Base-by-base conservation (phyloP, 2,797 vertebrate species). In the Muscicapa comitata region DNA sequence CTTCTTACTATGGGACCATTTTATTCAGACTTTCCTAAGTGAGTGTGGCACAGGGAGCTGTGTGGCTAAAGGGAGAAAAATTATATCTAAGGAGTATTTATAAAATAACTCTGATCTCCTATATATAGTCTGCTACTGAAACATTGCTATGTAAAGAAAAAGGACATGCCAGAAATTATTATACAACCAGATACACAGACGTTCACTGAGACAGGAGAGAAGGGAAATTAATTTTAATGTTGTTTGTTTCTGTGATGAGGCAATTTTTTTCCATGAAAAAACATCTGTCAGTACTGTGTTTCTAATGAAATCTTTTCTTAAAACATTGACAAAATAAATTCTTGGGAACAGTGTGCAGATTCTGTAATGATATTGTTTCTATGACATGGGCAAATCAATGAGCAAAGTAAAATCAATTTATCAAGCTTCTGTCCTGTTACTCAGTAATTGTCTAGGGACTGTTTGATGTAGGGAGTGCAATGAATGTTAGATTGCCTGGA, bases 341-440 rank as follows among this genome's bases (percentile, higher is more conserved):
- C 59, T 57, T 84, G 26, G 59, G 47, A 55, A 29, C 65, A 71
- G 68, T 91, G 85, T 90, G 91, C 73, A 95, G 76, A 95, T 96
- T 91, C 47, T 72, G 42, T 93, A 86, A 88, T 86, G 66, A 48
- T 92, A 86, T 91, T 93, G 59, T 95, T 97, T 74, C 55, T 86
- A 71, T 50, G 59, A 76, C 66, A 93, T 61, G 80, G 85, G 31
- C 53, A 95, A 95, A 85, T 96, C 94, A 96, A 54, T 75, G n/a
- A 96, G 79, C 45, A 86, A 94, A 96, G 90, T 86, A 70, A 95
- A 97, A 88, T 92, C 86, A 86, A 70, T 96, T 96, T 96, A 79
- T 96, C 77, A 80, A 78, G 81, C 86, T 94, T 38, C 28, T 94
- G 43, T 88, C 33, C 73, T 85, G 59, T 74, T 90, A 59, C 42